Conservation (phyloP, 2,113 vertebrate genomes). For the Camelus dromedarius region DNA sequence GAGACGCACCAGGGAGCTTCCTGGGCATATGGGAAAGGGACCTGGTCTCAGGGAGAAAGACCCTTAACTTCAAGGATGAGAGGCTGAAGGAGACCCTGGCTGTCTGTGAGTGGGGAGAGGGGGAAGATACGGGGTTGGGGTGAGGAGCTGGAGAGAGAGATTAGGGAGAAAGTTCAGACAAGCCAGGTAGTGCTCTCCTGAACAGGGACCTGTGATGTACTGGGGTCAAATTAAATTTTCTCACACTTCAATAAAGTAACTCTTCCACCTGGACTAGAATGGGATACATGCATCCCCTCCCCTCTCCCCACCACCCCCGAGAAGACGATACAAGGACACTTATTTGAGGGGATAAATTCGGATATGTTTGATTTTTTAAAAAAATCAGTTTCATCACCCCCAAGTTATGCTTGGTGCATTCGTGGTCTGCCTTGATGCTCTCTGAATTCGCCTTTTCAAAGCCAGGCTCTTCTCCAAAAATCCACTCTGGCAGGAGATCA, state of each 20-base stretch:
- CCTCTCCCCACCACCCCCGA: no score
- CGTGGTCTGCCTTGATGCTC: neutral
- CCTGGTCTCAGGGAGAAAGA: neutral
- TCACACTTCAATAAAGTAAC: neutral
- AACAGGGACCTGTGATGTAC: neutral
- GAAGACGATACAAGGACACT: neutral
- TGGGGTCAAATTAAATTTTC: neutral
- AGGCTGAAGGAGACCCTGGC: neutral
- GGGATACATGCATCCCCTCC: neutral
- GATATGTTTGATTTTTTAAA: neutral
- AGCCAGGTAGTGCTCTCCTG: neutral
- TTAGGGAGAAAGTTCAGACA: neutral
- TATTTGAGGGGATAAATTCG: neutral
- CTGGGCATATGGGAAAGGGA: neutral
- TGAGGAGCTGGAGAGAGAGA: neutral
- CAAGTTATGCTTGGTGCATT: neutral
- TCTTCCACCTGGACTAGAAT: neutral
- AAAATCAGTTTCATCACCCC: neutral
- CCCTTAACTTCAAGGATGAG: neutral
- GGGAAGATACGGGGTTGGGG: neutral
- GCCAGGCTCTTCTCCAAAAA: conserved; percentile 50
- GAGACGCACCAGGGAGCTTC: neutral
- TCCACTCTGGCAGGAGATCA: conserved; percentile 56
- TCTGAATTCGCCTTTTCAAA: conserved; percentile 59
- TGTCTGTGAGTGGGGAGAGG: neutral